These are phyloP conservation scores for Merodon equestris DNA, from an alignment of 2,888 invertebrate species.

Conservation along the genomic window DNA sequence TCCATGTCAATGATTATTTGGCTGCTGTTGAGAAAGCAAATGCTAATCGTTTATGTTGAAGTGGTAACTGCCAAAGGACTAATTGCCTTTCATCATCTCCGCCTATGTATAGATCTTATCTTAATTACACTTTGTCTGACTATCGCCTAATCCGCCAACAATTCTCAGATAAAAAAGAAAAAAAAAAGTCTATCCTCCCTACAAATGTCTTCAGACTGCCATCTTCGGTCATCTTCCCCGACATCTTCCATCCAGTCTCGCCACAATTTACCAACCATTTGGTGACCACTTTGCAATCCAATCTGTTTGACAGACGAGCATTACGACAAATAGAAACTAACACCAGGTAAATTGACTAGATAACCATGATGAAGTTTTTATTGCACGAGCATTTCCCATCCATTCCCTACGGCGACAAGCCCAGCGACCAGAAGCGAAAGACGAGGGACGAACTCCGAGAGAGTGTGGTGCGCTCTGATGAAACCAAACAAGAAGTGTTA, in stretches of 20 bases:
- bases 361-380: conserved; percentile 16
- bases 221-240: background rate
- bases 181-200: background rate
- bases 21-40: too few species aligned
- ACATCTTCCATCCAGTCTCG: conserved; percentile 29
- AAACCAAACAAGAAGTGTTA: conserved; percentile 65
- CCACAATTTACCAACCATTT: conserved; percentile 20
- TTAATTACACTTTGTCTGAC: too few species aligned
- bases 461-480: conserved; percentile 35
- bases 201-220: conserved; percentile 13
- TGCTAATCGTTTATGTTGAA: too few species aligned
- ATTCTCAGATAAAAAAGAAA: background rate
- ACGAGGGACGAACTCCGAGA: conserved; percentile 10
- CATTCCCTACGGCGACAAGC: too few species aligned
- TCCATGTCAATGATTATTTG: too few species aligned
- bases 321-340: conserved; percentile 19
- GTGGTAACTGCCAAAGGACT: too few species aligned
- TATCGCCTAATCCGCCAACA: too few species aligned
- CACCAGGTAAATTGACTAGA: conserved; percentile 47
- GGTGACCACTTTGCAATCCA: conserved; percentile 13
- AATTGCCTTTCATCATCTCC: too few species aligned
- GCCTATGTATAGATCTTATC: too few species aligned
- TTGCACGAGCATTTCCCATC: conserved; percentile 4
- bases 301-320: conserved; percentile 12
- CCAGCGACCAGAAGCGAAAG: conserved; percentile 26